Conservation (phyloP, 2,113 vertebrate species). For the Cryptotis parvus region DNA sequence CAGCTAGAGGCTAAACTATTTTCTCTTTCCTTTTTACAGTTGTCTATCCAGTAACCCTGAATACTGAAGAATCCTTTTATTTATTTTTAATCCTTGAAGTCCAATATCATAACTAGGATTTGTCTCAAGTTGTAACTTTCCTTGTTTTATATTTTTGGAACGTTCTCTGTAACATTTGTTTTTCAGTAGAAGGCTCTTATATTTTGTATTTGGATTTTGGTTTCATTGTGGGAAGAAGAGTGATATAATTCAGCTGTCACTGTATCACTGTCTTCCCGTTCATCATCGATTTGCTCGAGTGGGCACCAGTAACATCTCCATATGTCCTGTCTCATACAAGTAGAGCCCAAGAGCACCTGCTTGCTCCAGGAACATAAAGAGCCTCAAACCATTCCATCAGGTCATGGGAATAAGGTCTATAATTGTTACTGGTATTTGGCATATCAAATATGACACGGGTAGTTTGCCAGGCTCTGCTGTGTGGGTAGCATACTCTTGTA, state of each 20-base stretch:
- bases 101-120: background rate
- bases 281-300: too few species aligned
- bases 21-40: background rate
- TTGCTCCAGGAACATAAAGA: too few species aligned
- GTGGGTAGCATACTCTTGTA: too few species aligned
- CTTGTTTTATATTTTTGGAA: background rate
- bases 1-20: background rate
- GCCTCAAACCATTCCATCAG: too few species aligned
- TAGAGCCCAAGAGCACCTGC: too few species aligned
- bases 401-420: too few species aligned
- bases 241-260: background rate
- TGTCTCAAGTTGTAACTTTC: background rate
- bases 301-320: too few species aligned
- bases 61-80: background rate
- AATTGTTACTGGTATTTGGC: too few species aligned
- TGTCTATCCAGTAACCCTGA: slow-evolving; percentile 30
- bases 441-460: too few species aligned
- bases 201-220: background rate
- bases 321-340: too few species aligned
- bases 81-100: slow-evolving; percentile 1
- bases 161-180: background rate
- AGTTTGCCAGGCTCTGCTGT: too few species aligned
- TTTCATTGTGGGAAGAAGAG: background rate
- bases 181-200: background rate
- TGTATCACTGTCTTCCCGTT: too few species aligned